Evolutionary conservation across 2,888 invertebrate species (phyloP).

Genomic region (Sisyra nigra): DNA sequence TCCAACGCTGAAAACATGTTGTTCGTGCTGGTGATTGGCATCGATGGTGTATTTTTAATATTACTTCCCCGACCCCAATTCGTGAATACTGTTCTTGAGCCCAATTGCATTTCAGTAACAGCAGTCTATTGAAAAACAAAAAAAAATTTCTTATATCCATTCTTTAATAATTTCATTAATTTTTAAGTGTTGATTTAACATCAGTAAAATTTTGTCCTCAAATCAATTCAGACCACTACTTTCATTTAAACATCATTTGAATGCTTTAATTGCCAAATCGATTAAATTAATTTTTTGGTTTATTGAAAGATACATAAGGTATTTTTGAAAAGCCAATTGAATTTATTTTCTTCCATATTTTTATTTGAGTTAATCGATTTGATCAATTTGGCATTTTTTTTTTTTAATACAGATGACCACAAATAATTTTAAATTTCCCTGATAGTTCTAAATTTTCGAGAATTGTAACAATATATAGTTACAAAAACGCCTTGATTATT

Average conservation of each 20-base stretch:
- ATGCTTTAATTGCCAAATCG: neutral
- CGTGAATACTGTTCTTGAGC: constrained; percentile 25
- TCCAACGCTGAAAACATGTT: constrained; percentile 34
- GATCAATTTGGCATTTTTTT: too few species aligned
- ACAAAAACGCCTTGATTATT: too few species aligned
- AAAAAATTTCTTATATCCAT: too few species aligned
- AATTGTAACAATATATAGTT: too few species aligned
- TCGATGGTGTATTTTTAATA: constrained; percentile 16
- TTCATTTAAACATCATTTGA: neutral
- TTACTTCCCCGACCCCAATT: constrained; percentile 26
- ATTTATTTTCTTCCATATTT: too few species aligned
- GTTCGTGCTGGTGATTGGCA: constrained; percentile 20
- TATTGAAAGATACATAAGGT: neutral
- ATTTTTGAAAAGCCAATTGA: too few species aligned
- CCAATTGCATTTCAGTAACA: constrained; percentile 29
- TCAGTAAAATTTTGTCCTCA: constrained; percentile 1
- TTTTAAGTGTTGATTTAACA: too few species aligned
- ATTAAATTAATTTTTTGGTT: neutral
- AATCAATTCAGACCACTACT: constrained; percentile 3
- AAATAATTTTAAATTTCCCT: too few species aligned
- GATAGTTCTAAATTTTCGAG: too few species aligned
- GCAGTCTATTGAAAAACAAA: constrained; percentile 22
- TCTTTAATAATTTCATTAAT: too few species aligned
- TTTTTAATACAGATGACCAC: too few species aligned
- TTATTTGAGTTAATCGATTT: too few species aligned